Evolutionary conservation across 2,113 vertebrate species (phyloP).

Genomic region (Cyanistes caeruleus): DNA sequence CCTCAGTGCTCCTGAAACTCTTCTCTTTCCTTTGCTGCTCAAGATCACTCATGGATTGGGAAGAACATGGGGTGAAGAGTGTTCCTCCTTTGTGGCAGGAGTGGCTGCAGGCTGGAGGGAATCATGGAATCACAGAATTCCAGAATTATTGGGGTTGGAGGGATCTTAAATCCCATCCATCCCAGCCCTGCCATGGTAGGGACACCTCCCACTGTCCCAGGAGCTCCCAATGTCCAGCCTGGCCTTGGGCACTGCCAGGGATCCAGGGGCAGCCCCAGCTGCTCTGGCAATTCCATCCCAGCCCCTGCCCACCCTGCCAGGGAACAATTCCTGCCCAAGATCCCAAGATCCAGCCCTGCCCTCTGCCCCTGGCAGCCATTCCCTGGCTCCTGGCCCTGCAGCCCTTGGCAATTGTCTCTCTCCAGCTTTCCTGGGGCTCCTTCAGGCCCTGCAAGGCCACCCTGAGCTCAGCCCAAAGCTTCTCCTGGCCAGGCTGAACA

Average conservation of each 20-base stretch:
- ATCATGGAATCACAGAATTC: not conserved
- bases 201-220: not conserved
- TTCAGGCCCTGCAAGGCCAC: not conserved
- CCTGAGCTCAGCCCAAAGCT: not conserved
- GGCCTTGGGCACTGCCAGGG: not conserved
- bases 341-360: not conserved
- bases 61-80: not conserved
- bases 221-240: not conserved
- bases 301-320: not conserved
- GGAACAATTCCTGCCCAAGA: not conserved
- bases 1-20: not conserved
- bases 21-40: not conserved
- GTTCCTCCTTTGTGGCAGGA: not conserved
- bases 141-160: not conserved
- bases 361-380: not conserved
- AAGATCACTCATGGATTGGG: not conserved
- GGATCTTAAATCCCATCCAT: accelerated
- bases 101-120: not conserved
- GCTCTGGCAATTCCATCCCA: not conserved
- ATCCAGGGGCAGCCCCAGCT: not conserved
- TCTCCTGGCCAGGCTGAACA: not conserved
- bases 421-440: not conserved
- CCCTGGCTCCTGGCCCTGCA: not conserved
- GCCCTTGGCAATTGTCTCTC: not conserved
- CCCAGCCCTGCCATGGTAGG: not conserved